A percentile compares a stretch with the other conserved stretches of the same genome.
phyloP scores from a whole-genome alignment of 1,140 invertebrate genomes.

The Drosophila ficusphila region DNA sequence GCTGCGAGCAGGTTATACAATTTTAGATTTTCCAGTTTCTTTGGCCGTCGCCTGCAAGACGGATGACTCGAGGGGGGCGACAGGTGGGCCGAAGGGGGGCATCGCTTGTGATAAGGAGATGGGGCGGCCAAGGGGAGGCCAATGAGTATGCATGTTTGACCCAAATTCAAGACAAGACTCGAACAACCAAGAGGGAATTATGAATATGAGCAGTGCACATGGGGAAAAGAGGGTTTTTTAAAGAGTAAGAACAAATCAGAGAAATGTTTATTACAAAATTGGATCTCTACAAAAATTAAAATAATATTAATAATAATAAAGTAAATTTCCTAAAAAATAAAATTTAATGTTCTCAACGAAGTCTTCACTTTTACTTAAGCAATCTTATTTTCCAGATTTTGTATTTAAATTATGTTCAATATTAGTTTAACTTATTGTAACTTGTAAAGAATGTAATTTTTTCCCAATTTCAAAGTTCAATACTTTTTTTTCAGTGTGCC shows the following conservation, averaged over 20 bases:
- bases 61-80: neutral
- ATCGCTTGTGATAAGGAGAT: constrained; percentile 42
- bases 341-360: too few relatives aligned
- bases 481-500: constrained; percentile 5
- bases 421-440: too few relatives aligned
- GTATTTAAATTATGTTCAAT: too few relatives aligned
- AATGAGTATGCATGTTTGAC: constrained; percentile 82
- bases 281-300: too few relatives aligned
- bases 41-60: constrained; percentile 18
- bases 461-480: too few relatives aligned
- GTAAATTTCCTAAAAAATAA: too few relatives aligned
- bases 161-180: constrained; percentile 65
- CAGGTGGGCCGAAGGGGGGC: neutral
- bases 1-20: constrained; percentile 77
- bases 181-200: constrained; percentile 33
- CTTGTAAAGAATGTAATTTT: neutral
- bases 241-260: too few relatives aligned
- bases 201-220: constrained; percentile 34
- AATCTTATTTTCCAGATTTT: too few relatives aligned
- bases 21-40: constrained; percentile 69
- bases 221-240: neutral
- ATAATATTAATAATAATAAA: too few relatives aligned
- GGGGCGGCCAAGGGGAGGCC: constrained; percentile 37
- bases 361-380: too few relatives aligned
- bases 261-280: too few relatives aligned